Conservation (phyloP, 35 echinoderm and acorn worm genomes). For the Lytechinus pictus region DNA sequence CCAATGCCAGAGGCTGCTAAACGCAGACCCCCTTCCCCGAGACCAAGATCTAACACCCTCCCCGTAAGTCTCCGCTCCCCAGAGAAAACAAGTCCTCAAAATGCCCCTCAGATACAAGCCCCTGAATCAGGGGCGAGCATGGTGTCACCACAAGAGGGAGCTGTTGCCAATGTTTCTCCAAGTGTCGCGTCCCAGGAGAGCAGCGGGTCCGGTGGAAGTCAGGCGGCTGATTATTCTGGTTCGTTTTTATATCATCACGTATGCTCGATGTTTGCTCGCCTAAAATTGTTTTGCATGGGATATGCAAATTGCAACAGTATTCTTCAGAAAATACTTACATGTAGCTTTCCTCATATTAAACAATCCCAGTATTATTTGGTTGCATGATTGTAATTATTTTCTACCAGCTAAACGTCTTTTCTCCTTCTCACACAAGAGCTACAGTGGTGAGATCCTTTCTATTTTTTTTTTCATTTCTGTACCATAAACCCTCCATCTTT, state of each 20-base stretch:
- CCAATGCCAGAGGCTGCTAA: slow-evolving; percentile 53
- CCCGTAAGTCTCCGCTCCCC: slow-evolving; percentile 33
- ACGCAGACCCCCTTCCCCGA: slow-evolving; percentile 70
- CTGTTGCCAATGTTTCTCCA: slow-evolving; percentile 36
- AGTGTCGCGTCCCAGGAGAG: slow-evolving; percentile 86
- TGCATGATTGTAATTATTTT: neutral
- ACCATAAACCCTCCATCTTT: neutral
- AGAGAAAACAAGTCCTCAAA: neutral
- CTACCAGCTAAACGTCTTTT: neutral
- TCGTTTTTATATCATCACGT: slow-evolving; percentile 56
- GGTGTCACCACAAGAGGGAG: slow-evolving; percentile 11
- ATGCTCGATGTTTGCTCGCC: neutral
- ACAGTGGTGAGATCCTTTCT: neutral
- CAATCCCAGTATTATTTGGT: neutral
- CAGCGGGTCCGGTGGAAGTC: slow-evolving; percentile 57
- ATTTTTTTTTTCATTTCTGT: neutral
- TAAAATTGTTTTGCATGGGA: neutral
- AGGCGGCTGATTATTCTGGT: slow-evolving; percentile 72
- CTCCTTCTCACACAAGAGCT: neutral
- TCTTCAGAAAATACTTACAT: neutral
- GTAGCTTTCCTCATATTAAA: neutral
- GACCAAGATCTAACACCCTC: slow-evolving; percentile 65
- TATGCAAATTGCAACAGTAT: neutral
- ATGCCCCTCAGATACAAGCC: neutral
- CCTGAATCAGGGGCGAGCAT: neutral